These are phyloP conservation scores for Acrobasis repandana DNA, from an alignment of 2,888 invertebrate species.

Conservation along the genomic window DNA sequence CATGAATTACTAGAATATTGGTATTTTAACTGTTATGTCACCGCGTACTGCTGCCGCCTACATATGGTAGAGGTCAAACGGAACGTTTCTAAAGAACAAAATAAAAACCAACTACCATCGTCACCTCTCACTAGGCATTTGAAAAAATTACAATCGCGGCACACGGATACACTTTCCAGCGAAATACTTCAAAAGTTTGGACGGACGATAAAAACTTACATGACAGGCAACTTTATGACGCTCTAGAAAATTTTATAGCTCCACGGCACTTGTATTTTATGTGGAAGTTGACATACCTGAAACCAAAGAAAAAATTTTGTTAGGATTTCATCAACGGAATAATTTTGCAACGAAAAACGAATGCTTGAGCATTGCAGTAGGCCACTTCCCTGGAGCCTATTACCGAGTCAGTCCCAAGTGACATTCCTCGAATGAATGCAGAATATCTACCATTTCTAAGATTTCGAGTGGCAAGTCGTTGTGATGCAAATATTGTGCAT, in stretches of 20 bases:
- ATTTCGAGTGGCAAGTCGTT: constrained; percentile 12
- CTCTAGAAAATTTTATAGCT: not conserved
- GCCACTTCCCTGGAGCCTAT: not conserved
- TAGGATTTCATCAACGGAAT: constrained; percentile 5
- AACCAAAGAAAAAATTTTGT: not conserved
- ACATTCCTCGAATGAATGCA: constrained; percentile 1
- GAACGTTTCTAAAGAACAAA: too few relatives aligned
- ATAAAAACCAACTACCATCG: too few relatives aligned
- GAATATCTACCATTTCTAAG: constrained; percentile 15
- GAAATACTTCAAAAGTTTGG: constrained; percentile 7
- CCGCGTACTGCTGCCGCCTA: too few relatives aligned
- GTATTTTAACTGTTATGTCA: too few relatives aligned
- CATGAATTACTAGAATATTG: too few relatives aligned
- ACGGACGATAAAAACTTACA: not conserved
- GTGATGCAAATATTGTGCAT: constrained; percentile 22
- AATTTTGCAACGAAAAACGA: constrained; percentile 16
- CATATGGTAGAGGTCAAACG: too few relatives aligned
- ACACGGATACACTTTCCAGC: constrained; percentile 1
- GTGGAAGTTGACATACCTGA: not conserved
- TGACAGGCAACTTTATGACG: too few relatives aligned
- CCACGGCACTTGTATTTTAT: not conserved
- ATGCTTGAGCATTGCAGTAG: constrained; percentile 14
- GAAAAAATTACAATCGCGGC: too few relatives aligned
- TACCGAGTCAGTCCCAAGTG: not conserved
- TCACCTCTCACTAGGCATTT: too few relatives aligned